Percentiles rank a stretch among this genome's conserved stretches.
These are phyloP conservation scores for Cantharis rufa DNA, from an alignment of 2,888 invertebrate species.

Conservation along the genomic window DNA sequence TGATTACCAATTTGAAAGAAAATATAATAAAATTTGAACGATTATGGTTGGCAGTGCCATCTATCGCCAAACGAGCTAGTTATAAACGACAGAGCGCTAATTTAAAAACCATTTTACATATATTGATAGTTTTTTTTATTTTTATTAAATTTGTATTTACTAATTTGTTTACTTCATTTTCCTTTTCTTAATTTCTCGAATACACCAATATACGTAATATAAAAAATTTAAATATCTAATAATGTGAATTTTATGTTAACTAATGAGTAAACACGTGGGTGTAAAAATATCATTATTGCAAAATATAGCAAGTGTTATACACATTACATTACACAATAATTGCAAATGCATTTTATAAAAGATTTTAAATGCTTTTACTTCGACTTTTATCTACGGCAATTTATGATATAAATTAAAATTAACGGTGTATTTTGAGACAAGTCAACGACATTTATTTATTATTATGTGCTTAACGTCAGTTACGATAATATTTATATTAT, in stretches of 20 bases:
- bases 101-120: not conserved
- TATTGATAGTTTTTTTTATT: not conserved
- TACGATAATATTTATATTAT: conserved; percentile 5
- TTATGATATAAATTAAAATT: conserved; percentile 16
- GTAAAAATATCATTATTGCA: conserved; percentile 8
- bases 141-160: not conserved
- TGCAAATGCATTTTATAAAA: conserved; percentile 9
- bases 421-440: conserved; percentile 17
- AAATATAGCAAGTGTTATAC: conserved; percentile 9
- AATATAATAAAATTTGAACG: not conserved
- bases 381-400: conserved; percentile 4
- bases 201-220: not conserved
- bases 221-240: not conserved
- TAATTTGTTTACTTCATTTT: not conserved
- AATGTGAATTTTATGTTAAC: not conserved
- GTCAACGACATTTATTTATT: conserved; percentile 16
- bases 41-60: not conserved
- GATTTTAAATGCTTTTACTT: conserved; percentile 14
- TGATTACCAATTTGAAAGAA: not conserved
- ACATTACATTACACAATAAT: conserved; percentile 13
- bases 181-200: not conserved
- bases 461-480: conserved; percentile 10
- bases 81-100: not conserved
- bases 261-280: conserved; percentile 2
- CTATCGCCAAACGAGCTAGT: not conserved